Conservation (phyloP, 2,113 vertebrate species). For the Anthoscopus minutus region DNA sequence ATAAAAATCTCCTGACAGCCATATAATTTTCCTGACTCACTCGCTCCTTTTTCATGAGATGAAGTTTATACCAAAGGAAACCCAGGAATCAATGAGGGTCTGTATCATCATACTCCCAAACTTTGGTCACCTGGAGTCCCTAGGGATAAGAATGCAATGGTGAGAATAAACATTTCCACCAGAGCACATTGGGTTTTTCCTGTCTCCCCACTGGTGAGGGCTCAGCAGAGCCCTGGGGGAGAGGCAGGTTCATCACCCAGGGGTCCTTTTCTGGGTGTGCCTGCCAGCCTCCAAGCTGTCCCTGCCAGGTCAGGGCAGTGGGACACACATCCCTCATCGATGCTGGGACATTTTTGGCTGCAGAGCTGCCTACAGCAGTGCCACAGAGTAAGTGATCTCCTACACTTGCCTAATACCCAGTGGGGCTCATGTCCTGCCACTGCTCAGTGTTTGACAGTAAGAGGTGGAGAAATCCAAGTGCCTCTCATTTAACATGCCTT, state of each 20-base stretch:
- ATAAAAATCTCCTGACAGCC: neutral
- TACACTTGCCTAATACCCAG: accelerated
- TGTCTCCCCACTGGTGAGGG: accelerated
- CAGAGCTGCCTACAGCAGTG: neutral
- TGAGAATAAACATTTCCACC: neutral
- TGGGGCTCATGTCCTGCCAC: accelerated
- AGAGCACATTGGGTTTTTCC: accelerated
- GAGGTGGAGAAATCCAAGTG: neutral
- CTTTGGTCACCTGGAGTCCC: neutral
- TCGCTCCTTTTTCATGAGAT: neutral
- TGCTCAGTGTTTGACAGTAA: neutral
- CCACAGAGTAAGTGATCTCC: neutral
- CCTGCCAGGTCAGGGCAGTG: neutral
- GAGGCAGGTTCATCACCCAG: neutral
- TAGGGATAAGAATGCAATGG: neutral
- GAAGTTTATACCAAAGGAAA: neutral
- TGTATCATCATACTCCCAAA: neutral
- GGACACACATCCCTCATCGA: neutral
- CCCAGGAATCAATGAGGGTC: neutral
- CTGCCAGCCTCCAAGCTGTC: neutral
- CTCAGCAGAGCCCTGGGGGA: neutral
- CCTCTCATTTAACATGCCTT: neutral
- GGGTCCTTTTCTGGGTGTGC: neutral
- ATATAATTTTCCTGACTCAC: neutral
- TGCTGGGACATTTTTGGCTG: accelerated